These are phyloP conservation scores for Microcebus murinus DNA, from an alignment of 2,113 vertebrate species.

Conservation along the genomic window DNA sequence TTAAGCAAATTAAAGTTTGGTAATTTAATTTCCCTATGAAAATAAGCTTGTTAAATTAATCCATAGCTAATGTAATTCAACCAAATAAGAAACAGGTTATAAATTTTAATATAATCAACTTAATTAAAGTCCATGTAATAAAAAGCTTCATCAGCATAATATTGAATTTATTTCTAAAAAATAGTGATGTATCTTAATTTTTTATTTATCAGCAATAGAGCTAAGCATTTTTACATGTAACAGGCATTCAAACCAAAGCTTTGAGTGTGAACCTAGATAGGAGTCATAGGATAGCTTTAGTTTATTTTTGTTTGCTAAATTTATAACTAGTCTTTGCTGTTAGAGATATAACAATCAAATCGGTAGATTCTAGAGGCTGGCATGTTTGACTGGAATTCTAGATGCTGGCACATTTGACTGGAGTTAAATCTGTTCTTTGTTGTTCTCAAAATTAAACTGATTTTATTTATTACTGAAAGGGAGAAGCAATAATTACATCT, in stretches of 20 bases:
- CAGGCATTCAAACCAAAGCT: background rate
- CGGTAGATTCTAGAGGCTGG: background rate
- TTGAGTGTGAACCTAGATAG: background rate
- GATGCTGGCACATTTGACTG: background rate
- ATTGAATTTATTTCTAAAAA: conserved; percentile 54
- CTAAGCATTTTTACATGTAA: background rate
- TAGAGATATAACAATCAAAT: background rate
- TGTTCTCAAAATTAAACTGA: background rate
- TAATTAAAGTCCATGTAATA: conserved; percentile 71
- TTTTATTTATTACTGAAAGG: background rate
- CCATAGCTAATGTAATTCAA: conserved; percentile 59
- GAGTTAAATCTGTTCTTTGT: background rate
- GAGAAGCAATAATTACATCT: background rate
- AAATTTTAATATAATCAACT: conserved; percentile 72
- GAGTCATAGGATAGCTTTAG: background rate
- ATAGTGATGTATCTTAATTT: background rate
- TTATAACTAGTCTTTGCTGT: background rate
- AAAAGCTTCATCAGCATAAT: conserved; percentile 41
- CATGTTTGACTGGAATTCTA: background rate
- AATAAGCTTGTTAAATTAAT: conserved; percentile 63
- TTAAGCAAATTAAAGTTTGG: conserved; percentile 43
- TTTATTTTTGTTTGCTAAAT: background rate
- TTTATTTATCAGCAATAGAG: background rate
- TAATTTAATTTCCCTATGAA: conserved; percentile 69
- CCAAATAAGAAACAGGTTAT: conserved; percentile 66